phyloP scores from a whole-genome alignment of 2,113 vertebrate genomes.

The Caranx melampygus region DNA sequence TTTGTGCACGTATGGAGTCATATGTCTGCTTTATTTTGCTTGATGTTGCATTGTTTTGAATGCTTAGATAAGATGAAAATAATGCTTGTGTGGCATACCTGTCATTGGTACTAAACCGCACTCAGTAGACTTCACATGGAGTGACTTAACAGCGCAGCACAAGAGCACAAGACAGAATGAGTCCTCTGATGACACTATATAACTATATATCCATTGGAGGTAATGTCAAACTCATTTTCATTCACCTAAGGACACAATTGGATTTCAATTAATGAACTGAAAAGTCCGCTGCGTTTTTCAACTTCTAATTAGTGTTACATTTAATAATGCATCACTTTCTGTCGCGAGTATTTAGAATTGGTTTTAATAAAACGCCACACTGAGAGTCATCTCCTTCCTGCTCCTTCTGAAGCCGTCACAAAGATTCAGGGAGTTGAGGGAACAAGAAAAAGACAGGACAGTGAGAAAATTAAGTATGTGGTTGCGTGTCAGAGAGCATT shows the following conservation, averaged over 20 bases:
- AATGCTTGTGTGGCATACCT: constrained; percentile 67
- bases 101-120: constrained; percentile 64
- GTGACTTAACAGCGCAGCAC: constrained; percentile 69
- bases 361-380: constrained; percentile 19
- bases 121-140: constrained; percentile 31
- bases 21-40: constrained; percentile 31
- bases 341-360: neutral
- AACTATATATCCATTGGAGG: constrained; percentile 27
- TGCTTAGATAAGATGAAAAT: constrained; percentile 69
- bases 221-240: constrained; percentile 30
- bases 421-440: constrained; percentile 47
- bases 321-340: neutral
- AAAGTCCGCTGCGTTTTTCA: neutral
- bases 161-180: constrained; percentile 70
- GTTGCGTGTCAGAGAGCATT: constrained; percentile 46
- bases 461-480: constrained; percentile 46
- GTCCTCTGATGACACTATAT: constrained; percentile 35
- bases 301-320: neutral
- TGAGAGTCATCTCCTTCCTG: constrained; percentile 8
- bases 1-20: neutral
- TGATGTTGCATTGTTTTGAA: constrained; percentile 54
- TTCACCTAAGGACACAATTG: constrained; percentile 5
- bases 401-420: constrained; percentile 34
- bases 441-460: constrained; percentile 40
- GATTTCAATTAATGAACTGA: constrained; percentile 8